phyloP scores from a whole-genome alignment of 1,140 invertebrate genomes.

The Probaryconus sp. region DNA sequence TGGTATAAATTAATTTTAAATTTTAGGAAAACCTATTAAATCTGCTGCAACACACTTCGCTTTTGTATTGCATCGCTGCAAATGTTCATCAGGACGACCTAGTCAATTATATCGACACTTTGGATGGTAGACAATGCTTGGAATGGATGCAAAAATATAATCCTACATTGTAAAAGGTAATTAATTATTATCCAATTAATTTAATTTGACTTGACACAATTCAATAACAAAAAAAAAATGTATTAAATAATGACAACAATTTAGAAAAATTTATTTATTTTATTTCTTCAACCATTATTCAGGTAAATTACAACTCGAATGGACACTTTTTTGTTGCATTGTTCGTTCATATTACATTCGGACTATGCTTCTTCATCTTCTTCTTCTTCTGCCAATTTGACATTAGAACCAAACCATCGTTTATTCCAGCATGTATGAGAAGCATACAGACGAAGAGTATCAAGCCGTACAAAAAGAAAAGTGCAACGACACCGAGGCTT shows the following conservation, averaged over 20 bases:
- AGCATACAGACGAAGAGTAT: conserved; percentile 80
- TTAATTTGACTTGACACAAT: too few species aligned
- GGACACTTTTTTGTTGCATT: too few species aligned
- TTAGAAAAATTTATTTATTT: too few species aligned
- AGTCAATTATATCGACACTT: conserved; percentile 65
- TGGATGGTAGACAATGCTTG: conserved; percentile 63
- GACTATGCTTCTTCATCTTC: not conserved
- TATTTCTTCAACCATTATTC: too few species aligned
- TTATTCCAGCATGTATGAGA: conserved; percentile 80
- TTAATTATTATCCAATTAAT: too few species aligned
- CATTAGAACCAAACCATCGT: conserved; percentile 75
- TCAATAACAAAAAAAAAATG: too few species aligned
- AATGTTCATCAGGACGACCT: conserved; percentile 69
- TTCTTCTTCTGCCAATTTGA: not conserved
- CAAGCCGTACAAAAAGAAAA: conserved; percentile 80
- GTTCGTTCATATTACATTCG: conserved; percentile 2
- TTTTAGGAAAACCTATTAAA: conserved; percentile 54
- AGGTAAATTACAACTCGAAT: too few species aligned
- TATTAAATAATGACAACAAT: too few species aligned
- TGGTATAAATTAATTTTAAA: too few species aligned
- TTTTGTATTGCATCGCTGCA: conserved; percentile 67
- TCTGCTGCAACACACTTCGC: conserved; percentile 65
- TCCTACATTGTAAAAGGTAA: conserved; percentile 1
- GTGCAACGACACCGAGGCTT: conserved; percentile 79
- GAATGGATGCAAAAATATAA: conserved; percentile 63